phyloP scores from a whole-genome alignment of 2,113 vertebrate species.

The Ameiurus melas region DNA sequence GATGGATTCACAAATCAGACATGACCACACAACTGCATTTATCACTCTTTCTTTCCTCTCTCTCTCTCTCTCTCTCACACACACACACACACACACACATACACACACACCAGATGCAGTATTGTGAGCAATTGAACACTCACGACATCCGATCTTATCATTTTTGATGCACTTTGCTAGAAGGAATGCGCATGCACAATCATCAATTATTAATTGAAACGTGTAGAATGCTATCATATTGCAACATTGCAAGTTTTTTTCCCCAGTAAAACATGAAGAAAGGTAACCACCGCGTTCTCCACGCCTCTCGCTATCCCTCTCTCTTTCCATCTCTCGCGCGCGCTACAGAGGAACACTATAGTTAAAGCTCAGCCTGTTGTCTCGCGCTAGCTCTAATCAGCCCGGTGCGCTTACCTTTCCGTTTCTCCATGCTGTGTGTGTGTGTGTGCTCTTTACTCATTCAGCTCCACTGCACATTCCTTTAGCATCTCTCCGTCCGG shows the following conservation, averaged over 20 bases:
- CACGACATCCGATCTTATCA: not conserved
- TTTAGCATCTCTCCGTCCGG: conserved; percentile 28
- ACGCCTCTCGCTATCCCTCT: not conserved
- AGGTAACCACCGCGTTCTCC: not conserved
- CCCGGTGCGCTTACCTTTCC: conserved; percentile 57
- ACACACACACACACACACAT: not conserved
- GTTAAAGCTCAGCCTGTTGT: conserved; percentile 20
- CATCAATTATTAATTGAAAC: not conserved
- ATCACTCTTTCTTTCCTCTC: not conserved
- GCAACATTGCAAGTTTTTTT: accelerated
- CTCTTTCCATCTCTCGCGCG: not conserved
- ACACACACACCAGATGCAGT: not conserved
- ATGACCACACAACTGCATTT: not conserved
- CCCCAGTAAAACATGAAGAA: not conserved
- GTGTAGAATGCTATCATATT: not conserved
- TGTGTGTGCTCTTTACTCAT: conserved; percentile 40
- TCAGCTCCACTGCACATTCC: conserved; percentile 41
- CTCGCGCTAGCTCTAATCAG: not conserved
- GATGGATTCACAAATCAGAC: not conserved
- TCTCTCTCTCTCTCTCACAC: not conserved
- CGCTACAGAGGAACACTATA: not conserved
- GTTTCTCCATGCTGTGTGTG: conserved; percentile 54
- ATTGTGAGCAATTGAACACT: not conserved
- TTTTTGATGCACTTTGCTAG: not conserved
- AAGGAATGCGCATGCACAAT: not conserved